Conservation (phyloP, 2,888 invertebrate genomes). For the Sylvicola cinctus region DNA sequence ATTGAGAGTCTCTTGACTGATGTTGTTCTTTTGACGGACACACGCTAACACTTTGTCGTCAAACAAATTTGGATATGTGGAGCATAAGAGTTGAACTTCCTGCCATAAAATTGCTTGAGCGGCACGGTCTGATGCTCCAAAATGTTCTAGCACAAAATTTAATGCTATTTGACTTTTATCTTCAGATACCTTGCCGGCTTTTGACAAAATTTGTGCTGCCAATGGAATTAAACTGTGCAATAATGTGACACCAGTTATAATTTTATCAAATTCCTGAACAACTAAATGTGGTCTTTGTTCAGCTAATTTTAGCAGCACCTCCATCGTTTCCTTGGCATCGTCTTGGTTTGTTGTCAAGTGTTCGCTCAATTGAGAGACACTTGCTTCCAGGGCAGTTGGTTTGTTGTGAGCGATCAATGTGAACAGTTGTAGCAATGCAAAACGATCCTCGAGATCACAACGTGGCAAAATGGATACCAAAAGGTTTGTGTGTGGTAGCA, state of each 20-base stretch:
- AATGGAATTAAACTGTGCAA: conserved; percentile 41
- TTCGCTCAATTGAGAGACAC: conserved; percentile 61
- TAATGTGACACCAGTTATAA: conserved; percentile 45
- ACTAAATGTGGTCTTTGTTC: conserved; percentile 47
- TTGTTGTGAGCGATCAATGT: conserved; percentile 63
- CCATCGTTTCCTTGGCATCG: conserved; percentile 39
- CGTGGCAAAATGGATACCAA: conserved; percentile 54
- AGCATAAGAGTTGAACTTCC: conserved; percentile 62
- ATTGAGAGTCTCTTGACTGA: not conserved
- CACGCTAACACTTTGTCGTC: conserved; percentile 59
- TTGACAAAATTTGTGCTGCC: conserved; percentile 47
- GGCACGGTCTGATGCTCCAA: conserved; percentile 47
- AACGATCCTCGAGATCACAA: conserved; percentile 70
- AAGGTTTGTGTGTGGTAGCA: conserved; percentile 67
- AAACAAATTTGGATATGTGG: conserved; percentile 60
- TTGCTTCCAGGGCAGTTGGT: conserved; percentile 58
- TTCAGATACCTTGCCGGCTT: conserved; percentile 49
- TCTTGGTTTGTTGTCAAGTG: conserved; percentile 31
- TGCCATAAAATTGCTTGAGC: conserved; percentile 55
- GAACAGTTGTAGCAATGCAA: conserved; percentile 64
- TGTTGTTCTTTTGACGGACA: conserved; percentile 39
- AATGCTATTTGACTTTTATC: conserved; percentile 62
- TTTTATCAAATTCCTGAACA: conserved; percentile 44
- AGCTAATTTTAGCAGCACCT: conserved; percentile 55
- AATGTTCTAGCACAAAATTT: conserved; percentile 57